Evolutionary conservation across 2,888 invertebrate species (phyloP).

Genomic region (Lysandra coridon): DNA sequence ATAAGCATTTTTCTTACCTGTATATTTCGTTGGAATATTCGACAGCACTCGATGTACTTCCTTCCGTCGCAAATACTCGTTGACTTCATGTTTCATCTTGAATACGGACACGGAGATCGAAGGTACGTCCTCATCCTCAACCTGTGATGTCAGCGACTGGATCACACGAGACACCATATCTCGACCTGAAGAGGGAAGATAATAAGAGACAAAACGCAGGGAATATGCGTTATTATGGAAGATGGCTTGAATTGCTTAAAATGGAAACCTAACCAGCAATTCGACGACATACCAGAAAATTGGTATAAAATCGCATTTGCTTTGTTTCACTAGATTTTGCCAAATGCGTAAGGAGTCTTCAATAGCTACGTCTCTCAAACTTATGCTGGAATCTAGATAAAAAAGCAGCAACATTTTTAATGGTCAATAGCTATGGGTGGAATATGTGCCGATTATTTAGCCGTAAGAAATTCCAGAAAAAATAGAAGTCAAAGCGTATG

Average conservation of each 20-base stretch:
- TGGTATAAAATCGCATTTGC: too few species aligned
- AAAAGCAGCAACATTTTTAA: too few species aligned
- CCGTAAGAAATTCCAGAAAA: too few species aligned
- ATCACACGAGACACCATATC: constrained; percentile 85
- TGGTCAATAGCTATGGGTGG: too few species aligned
- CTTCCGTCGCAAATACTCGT: constrained; percentile 66
- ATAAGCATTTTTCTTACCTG: constrained; percentile 53
- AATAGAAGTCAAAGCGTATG: too few species aligned
- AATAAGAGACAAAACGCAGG: not conserved
- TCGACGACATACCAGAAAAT: not conserved
- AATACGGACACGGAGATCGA: constrained; percentile 76
- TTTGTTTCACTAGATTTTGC: too few species aligned
- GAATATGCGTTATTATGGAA: not conserved
- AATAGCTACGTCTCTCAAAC: too few species aligned
- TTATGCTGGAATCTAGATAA: too few species aligned
- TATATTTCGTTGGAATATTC: constrained; percentile 68
- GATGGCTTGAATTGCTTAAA: not conserved
- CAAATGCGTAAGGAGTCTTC: too few species aligned
- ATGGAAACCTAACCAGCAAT: not conserved
- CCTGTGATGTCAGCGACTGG: constrained; percentile 77
- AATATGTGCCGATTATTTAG: too few species aligned
- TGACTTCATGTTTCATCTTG: constrained; percentile 74
- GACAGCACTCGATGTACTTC: constrained; percentile 71
- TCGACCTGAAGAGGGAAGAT: constrained; percentile 62
- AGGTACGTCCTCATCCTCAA: constrained; percentile 66